Evolutionary conservation across 2,797 vertebrate species (phyloP).

Genomic region (Xyrichtys novacula): DNA sequence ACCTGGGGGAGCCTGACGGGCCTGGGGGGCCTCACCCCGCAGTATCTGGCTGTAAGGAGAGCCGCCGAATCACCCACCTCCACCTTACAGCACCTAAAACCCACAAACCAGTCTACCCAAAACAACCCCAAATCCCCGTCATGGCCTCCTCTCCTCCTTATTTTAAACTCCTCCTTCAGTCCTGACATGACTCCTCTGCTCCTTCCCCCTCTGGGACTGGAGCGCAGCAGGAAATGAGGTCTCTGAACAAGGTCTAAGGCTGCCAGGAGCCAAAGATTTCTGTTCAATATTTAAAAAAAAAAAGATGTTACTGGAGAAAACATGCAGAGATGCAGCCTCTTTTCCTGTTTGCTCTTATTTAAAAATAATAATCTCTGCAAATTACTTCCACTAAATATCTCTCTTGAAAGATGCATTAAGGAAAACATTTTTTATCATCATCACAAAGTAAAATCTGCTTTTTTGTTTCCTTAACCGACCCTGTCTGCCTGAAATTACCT

Average conservation of each 20-base stretch:
- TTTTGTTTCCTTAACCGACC: background rate
- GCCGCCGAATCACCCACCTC: conserved; percentile 72
- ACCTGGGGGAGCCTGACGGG: conserved; percentile 99
- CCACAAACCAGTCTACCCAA: conserved; percentile 26
- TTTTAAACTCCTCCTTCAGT: conserved; percentile 33
- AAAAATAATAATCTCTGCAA: background rate
- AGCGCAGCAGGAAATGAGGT: conserved; percentile 43
- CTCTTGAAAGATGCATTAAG: background rate
- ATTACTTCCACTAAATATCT: background rate
- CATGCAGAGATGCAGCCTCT: background rate
- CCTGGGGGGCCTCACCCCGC: conserved; percentile 96
- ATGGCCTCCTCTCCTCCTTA: conserved; percentile 24
- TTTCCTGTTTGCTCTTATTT: background rate
- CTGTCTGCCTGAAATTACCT: background rate
- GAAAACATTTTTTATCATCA: background rate
- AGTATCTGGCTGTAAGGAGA: conserved; percentile 98
- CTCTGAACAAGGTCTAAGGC: conserved; percentile 39
- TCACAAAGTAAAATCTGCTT: background rate
- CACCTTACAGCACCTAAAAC: conserved; percentile 70
- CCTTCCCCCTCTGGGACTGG: conserved; percentile 15
- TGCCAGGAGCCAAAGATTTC: background rate
- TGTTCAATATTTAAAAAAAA: conserved; percentile 7
- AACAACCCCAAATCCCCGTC: conserved; percentile 5
- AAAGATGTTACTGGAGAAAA: background rate
- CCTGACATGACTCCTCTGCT: conserved; percentile 30